Evolutionary conservation across 2,888 invertebrate genomes (phyloP).

Genomic region (Catonia carolina): DNA sequence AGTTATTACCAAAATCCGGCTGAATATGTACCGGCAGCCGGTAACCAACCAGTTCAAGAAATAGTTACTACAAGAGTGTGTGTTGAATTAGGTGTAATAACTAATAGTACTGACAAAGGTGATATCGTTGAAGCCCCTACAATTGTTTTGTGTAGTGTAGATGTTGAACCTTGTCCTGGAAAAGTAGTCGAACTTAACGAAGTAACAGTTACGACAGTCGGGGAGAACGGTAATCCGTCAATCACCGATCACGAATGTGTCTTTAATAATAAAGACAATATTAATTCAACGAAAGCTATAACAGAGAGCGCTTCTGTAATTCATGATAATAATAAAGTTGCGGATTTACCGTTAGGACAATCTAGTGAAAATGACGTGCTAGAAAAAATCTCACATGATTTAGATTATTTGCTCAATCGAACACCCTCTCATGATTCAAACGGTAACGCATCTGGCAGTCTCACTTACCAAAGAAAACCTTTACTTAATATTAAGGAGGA

Average conservation of each 20-base stretch:
- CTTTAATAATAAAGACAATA: background rate
- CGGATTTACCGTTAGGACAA: constrained; percentile 14
- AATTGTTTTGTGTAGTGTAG: constrained; percentile 38
- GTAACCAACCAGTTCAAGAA: constrained; percentile 13
- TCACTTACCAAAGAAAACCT: background rate
- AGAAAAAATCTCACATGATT: constrained; percentile 72
- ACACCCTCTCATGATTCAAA: constrained; percentile 39
- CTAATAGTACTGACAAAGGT: background rate
- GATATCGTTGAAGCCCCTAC: constrained; percentile 32
- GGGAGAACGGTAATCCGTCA: constrained; percentile 38
- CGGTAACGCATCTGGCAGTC: background rate
- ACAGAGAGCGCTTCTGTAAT: background rate
- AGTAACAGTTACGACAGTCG: constrained; percentile 32
- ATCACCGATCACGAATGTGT: constrained; percentile 38
- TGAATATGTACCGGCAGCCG: background rate
- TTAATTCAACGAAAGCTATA: background rate
- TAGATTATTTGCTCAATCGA: constrained; percentile 73
- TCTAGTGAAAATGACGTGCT: constrained; percentile 48
- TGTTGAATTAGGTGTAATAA: constrained; percentile 1
- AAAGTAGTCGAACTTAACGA: constrained; percentile 32
- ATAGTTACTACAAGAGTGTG: constrained; percentile 24
- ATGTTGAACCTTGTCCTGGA: constrained; percentile 36
- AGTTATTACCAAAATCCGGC: constrained; percentile 6
- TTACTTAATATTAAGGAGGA: constrained; percentile 3
- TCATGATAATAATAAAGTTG: background rate